Percentiles rank a stretch among this genome's conserved stretches.
These are phyloP conservation scores for Falco novaeseelandiae DNA, from an alignment of 2,797 vertebrate species.

Conservation along the genomic window DNA sequence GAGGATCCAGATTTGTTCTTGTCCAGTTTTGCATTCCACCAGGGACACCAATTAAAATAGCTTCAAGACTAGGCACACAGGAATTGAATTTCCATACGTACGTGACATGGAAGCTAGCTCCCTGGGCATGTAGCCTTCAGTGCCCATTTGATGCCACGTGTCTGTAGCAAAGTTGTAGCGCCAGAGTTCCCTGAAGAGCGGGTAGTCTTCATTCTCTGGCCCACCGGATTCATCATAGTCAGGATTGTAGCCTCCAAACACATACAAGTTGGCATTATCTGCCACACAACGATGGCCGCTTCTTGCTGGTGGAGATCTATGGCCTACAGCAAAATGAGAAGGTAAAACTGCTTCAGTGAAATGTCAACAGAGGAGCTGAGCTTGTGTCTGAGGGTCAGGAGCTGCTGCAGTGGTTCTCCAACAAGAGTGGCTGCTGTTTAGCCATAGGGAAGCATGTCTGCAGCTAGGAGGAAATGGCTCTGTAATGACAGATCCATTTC, in stretches of 20 bases:
- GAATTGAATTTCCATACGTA: constrained; percentile 66
- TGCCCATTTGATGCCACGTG: constrained; percentile 95
- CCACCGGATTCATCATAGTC: constrained; percentile 96
- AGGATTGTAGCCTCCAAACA: constrained; percentile 97
- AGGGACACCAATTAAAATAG: background rate
- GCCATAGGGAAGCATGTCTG: rapidly evolving
- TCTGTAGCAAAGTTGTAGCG: constrained; percentile 95
- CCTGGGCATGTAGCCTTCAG: constrained; percentile 96
- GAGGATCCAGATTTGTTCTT: background rate
- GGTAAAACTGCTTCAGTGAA: background rate
- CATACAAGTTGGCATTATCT: constrained; percentile 92
- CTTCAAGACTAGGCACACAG: rapidly evolving
- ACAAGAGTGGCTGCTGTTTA: background rate
- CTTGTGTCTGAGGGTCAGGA: background rate
- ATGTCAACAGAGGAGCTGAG: background rate
- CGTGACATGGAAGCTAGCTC: constrained; percentile 98
- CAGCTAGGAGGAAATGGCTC: background rate
- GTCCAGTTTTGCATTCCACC: background rate
- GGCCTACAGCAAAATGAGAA: constrained; percentile 75
- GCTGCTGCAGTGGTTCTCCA: rapidly evolving
- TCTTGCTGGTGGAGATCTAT: constrained; percentile 88
- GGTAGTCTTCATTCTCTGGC: constrained; percentile 94
- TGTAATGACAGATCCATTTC: background rate
- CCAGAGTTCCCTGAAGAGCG: constrained; percentile 97
- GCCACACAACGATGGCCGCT: constrained; percentile 98